Evolutionary conservation across 2,113 vertebrate species (phyloP), one percentile per base, ranked within the genome.

Genomic region (Vidua macroura): DNA sequence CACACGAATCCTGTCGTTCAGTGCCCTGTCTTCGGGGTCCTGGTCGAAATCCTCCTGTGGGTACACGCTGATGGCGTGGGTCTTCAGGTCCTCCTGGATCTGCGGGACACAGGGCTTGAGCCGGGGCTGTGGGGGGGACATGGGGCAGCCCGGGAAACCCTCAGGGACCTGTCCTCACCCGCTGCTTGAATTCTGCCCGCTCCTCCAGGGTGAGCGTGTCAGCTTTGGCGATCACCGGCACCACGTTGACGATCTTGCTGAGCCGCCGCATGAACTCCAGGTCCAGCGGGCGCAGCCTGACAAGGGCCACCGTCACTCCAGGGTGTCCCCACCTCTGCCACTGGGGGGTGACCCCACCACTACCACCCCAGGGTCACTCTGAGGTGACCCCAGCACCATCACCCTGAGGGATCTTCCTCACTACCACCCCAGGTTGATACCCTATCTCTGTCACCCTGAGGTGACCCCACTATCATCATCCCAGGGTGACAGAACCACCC

Each of bases 1-100:
- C 97, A 99, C 99, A 98, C 99, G 98, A 86, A 99, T 99, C 94
- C 98, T 98, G 96, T 98, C 87, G 2, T 99, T 99, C 70, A 99
- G 95, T 17, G 97, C 89, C 53, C 96, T 96, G 72, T 99, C 99
- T 4, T 98, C 98, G 0, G 97, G 48, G 52, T 99, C 99, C 78
- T 99, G 99, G 7, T 99, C 99, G 0, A 98, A 98, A 80, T 99
- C 98, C 74, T 97, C 98, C 97, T 99, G 99, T 0, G 99, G 99
- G 93, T 99, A 99, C 49, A 99, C 98, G 2, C 96, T 97, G 86
- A 99, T 99, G 74, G 98, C 96, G 2, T 99, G 98, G 79, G 96
- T 96, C 96, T 96, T 97, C 92, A 99, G 96, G 96, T 99, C 98
- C 72, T 98, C 97, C 94, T 99, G 98, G 97, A 99, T 99, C 99